Base-by-base conservation (phyloP, 2,888 invertebrate species). In the Folsomia candida region DNA sequence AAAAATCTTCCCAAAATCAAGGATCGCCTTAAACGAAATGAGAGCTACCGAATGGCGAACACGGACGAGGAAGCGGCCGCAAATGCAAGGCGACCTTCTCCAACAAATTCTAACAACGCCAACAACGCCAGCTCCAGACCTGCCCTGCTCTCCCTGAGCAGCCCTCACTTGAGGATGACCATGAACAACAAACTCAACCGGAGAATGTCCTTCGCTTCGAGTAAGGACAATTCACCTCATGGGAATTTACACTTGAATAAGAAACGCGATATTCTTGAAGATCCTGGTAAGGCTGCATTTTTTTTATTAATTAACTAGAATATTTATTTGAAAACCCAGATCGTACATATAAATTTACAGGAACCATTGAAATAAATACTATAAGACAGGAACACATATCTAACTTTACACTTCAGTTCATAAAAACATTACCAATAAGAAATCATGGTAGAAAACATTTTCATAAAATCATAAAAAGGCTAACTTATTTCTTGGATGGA, bases 1-100 rank as follows among this genome's bases (percentile, higher is more conserved):
- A 78, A 78, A 68, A 80, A 78, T 47, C 67, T 80, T 29, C 78
- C 80, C 47, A 80, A 80, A 72, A 80, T 80, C 26, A 80, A 80
- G 69, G 80, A 80, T 69, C 66, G 80, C 25, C 71, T 80, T 59
- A 79, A 78, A 69, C 29, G 80, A 51, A 80, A 80, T 66, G 80
- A 80, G 69, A 80, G 80, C 69, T 80, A 80, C 72, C 75, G 80
- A 20, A 80, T 80, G 24, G 80, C 80, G n/a, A 80, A 76, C 20
- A 76, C 76, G 14, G 80, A 79, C 57, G 69, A 75, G 6, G 57
- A 37, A 14, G 14, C 6, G 37, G 14, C 4, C 14, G 37, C 37
- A 4, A 14, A 14, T 14, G 37, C 14, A 4, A 14, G 37, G 6
- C 6, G 4, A 4, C 37, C 37, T 14, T 37, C 37, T 37, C 37